Conservation (phyloP, 1,140 invertebrate genomes). For the Leptinotarsa lineolata region DNA sequence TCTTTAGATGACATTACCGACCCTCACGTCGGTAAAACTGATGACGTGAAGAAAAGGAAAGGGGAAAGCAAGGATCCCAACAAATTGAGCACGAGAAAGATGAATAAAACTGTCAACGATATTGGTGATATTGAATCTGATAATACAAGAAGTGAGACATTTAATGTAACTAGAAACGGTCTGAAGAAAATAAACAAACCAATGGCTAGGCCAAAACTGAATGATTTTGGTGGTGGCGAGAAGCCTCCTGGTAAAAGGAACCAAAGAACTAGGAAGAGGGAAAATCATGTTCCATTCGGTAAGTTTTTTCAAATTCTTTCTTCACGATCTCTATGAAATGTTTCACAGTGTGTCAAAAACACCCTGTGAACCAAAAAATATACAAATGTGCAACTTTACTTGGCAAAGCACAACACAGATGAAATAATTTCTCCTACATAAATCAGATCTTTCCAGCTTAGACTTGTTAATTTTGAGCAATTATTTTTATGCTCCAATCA, state of each 20-base stretch:
- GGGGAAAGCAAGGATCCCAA: slow-evolving; percentile 57
- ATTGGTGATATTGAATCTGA: slow-evolving; percentile 43
- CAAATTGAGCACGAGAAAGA: slow-evolving; percentile 58
- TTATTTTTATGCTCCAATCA: no score
- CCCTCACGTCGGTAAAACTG: slow-evolving; percentile 47
- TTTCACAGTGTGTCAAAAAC: no score
- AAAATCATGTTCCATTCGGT: slow-evolving; percentile 49
- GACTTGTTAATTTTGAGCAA: no score
- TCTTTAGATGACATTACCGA: slow-evolving; percentile 63
- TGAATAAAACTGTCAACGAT: slow-evolving; percentile 50
- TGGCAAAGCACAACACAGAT: no score
- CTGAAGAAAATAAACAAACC: slow-evolving; percentile 47
- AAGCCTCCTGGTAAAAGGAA: slow-evolving; percentile 49
- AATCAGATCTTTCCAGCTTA: no score
- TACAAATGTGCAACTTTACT: no score
- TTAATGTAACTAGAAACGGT: slow-evolving; percentile 45
- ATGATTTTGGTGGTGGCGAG: slow-evolving; percentile 44
- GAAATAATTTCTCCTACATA: no score
- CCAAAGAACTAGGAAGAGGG: slow-evolving; percentile 49
- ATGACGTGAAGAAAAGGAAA: slow-evolving; percentile 54
- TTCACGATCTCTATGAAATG: no score
- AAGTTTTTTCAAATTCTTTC: slow-evolving; percentile 20
- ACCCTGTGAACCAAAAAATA: no score
- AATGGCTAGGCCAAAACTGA: slow-evolving; percentile 37
- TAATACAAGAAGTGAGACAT: slow-evolving; percentile 46